These are phyloP conservation scores for Gonatopus flavifemur DNA, from an alignment of 1,140 invertebrate species.

Conservation along the genomic window DNA sequence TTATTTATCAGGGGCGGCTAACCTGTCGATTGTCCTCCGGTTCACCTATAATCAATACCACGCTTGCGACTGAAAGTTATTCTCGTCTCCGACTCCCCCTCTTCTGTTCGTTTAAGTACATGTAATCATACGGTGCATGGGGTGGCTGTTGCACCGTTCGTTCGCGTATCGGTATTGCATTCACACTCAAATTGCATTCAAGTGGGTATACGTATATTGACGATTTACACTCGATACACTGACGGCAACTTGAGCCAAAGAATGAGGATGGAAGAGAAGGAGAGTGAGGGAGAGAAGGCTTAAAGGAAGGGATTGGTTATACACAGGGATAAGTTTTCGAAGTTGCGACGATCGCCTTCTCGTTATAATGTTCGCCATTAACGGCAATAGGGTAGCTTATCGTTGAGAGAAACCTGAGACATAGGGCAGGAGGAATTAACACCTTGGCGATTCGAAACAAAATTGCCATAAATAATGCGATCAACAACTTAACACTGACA, in stretches of 20 bases:
- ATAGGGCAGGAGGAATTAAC: constrained; percentile 46
- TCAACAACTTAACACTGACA: no score
- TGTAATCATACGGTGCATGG: no score
- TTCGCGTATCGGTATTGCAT: not conserved
- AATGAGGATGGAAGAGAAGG: constrained; percentile 1
- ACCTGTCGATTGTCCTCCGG: constrained; percentile 37
- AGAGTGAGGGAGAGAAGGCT: constrained; percentile 6
- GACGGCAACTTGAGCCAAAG: no score
- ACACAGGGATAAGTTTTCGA: constrained; percentile 33
- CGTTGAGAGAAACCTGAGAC: constrained; percentile 31
- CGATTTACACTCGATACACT: constrained; percentile 31
- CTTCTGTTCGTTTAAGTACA: no score
- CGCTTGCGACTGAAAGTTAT: constrained; percentile 15
- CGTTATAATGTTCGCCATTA: constrained; percentile 46
- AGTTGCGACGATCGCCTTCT: constrained; percentile 33
- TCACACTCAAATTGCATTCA: no score
- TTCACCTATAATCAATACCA: constrained; percentile 35
- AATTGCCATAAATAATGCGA: no score
- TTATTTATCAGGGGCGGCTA: constrained; percentile 36
- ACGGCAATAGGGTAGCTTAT: constrained; percentile 32
- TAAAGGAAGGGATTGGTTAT: constrained; percentile 8
- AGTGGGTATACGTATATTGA: constrained; percentile 24
- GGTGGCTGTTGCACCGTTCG: no score
- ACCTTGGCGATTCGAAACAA: constrained; percentile 35
- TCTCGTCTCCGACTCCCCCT: constrained; percentile 14